A percentile compares a stretch with the other conserved stretches of the same genome.
phyloP scores from a whole-genome alignment of 2,797 vertebrate genomes.

The Ptychobarbus kaznakovi region DNA sequence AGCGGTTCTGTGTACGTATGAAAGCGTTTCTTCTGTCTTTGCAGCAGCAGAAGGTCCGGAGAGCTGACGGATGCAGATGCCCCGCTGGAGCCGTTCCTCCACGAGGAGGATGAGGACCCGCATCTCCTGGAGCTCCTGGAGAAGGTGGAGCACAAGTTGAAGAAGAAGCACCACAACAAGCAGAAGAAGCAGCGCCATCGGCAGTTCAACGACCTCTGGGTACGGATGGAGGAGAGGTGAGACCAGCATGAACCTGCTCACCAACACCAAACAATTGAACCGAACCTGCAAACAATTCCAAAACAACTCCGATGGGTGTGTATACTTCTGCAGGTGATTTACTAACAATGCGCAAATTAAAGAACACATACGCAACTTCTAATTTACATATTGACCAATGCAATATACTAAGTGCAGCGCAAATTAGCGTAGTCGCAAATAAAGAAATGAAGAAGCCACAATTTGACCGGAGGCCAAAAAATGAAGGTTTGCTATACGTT shows the following conservation, averaged over 20 bases:
- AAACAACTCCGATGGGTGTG: too few species aligned
- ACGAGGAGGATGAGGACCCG: slow-evolving; percentile 73
- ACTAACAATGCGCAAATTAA: too few species aligned
- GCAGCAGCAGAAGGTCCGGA: slow-evolving; percentile 36
- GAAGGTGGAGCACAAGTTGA: slow-evolving; percentile 79
- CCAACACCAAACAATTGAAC: too few species aligned
- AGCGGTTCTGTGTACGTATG: not conserved
- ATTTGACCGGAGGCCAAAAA: too few species aligned
- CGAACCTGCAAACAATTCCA: too few species aligned
- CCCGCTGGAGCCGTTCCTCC: slow-evolving; percentile 75
- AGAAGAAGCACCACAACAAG: slow-evolving; percentile 78
- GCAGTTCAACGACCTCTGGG: slow-evolving; percentile 90
- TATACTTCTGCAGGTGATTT: too few species aligned
- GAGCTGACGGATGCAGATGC: slow-evolving; percentile 57
- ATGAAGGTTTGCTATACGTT: too few species aligned
- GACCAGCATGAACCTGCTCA: not conserved
- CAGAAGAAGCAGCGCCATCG: slow-evolving; percentile 80
- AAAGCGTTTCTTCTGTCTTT: not conserved
- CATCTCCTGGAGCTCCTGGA: slow-evolving; percentile 71
- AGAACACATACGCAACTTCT: too few species aligned
- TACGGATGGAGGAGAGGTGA: slow-evolving; percentile 87
- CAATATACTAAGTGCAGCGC: too few species aligned
- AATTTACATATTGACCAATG: too few species aligned
- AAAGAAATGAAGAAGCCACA: too few species aligned
- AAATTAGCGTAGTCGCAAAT: too few species aligned